A percentile compares a stretch with the other conserved stretches of the same genome.
These are phyloP conservation scores for Brachyistius frenatus DNA, from an alignment of 2,113 vertebrate species.

Conservation along the genomic window DNA sequence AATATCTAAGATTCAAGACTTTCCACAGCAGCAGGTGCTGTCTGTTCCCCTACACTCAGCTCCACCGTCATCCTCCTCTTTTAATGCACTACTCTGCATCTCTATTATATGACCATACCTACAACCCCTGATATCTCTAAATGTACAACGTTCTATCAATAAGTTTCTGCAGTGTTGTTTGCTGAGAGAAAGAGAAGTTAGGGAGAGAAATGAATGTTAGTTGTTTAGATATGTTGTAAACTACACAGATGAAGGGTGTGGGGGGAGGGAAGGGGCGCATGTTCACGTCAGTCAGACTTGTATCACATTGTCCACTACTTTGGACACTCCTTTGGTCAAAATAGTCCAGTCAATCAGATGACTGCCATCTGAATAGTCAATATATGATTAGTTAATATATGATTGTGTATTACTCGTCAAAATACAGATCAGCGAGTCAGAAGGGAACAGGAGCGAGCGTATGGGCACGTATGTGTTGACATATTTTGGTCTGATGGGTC, in stretches of 20 bases:
- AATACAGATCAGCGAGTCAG: slow-evolving; percentile 68
- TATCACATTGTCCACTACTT: slow-evolving; percentile 71
- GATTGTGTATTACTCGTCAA: slow-evolving; percentile 71
- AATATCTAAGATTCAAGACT: slow-evolving; percentile 60
- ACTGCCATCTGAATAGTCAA: slow-evolving; percentile 66
- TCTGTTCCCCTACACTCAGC: slow-evolving; percentile 58
- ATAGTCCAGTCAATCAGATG: slow-evolving; percentile 74
- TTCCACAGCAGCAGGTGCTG: slow-evolving; percentile 64
- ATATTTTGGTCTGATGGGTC: slow-evolving; percentile 78
- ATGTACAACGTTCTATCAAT: slow-evolving; percentile 52
- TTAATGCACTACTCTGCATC: slow-evolving; percentile 56
- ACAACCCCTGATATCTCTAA: slow-evolving; percentile 60
- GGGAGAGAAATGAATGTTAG: slow-evolving; percentile 55
- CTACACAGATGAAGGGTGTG: slow-evolving; percentile 49
- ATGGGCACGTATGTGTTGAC: slow-evolving; percentile 75
- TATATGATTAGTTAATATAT: slow-evolving; percentile 62
- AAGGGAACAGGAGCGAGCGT: slow-evolving; percentile 64
- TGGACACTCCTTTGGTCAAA: slow-evolving; percentile 79
- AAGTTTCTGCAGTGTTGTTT: slow-evolving; percentile 45
- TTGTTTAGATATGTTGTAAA: slow-evolving; percentile 65
- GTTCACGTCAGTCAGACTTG: slow-evolving; percentile 67
- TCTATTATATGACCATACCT: slow-evolving; percentile 24
- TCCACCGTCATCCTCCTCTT: slow-evolving; percentile 39
- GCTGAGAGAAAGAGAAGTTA: slow-evolving; percentile 35
- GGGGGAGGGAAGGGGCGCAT: slow-evolving; percentile 52